Base-by-base conservation (phyloP, 2,888 invertebrate genomes). In the Quadriops clusia region DNA sequence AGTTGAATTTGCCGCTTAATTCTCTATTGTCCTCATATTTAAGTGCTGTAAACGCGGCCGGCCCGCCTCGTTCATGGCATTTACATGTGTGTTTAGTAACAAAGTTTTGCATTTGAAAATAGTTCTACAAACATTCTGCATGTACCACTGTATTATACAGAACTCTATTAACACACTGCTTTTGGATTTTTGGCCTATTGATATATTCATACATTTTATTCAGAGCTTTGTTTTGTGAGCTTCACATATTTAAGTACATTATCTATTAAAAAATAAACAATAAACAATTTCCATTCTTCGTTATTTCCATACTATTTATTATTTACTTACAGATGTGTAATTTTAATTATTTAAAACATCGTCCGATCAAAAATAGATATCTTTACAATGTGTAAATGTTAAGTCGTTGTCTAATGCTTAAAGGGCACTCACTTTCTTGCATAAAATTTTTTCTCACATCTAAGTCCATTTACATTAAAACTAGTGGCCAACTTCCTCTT, bases 81-180 rank as follows among this genome's bases (percentile, higher is more conserved):
- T 15, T 10, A 8, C 24, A 12, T 14, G n/a, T 14, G 12, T 33
- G 15, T 18, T 23, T 25, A 20, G 15, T 30, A 17, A 24, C 12
- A 20, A 24, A 30, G 14, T 13, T 26, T 23, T 24, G 23, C 14
- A 24, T 26, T 34, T 30, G 25, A 23, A 28, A 15, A 16, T 28
- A 26, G 7, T 27, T 56, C 54, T 58, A 60, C 61, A 61, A 61
- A 59, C 59, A 61, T 61, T 61, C 61, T 61, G 61, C 61, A 60
- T 61, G 59, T 46, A 43, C 41, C 44, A 44, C 43, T 41, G 44
- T 43, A 43, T 41, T 41, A 43, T 43, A 46, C 47, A 40, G 41
- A 39, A 45, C 38, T 42, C 40, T 40, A 17, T 42, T 40, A 47
- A 18, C 31, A 32, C 34, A 30, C 41, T 36, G 39, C 45, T 41